A percentile compares a stretch with the other conserved stretches of the same genome.
Evolutionary conservation across 2,113 vertebrate species (phyloP).

Genomic region (Malaclemys terrapin): DNA sequence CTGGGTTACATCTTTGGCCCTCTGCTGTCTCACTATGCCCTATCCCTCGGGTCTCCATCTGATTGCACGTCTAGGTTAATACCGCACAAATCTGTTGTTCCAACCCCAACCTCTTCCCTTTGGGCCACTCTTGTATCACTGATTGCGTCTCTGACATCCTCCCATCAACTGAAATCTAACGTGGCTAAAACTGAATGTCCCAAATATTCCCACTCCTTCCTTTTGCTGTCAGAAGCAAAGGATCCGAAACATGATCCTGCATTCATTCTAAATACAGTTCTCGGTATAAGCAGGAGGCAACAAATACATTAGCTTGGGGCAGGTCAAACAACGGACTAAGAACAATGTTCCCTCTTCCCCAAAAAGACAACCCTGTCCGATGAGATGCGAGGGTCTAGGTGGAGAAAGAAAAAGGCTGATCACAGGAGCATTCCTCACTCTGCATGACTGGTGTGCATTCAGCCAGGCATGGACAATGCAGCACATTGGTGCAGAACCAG

Average conservation of each 20-base stretch:
- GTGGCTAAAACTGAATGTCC: background rate
- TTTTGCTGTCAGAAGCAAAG: background rate
- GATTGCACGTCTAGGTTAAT: background rate
- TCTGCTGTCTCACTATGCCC: accelerated
- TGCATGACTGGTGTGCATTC: background rate
- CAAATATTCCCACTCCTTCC: background rate
- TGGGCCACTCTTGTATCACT: background rate
- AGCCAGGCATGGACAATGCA: background rate
- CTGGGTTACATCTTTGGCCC: background rate
- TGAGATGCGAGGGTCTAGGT: background rate
- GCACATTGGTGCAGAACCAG: background rate
- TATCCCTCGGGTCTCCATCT: background rate
- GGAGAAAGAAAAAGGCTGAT: background rate
- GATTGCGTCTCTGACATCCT: no score
- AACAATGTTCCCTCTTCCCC: background rate
- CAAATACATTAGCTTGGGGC: background rate
- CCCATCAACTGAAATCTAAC: no score
- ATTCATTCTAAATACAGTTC: background rate
- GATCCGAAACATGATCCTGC: background rate
- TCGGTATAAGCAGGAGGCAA: background rate
- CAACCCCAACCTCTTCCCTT: constrained; percentile 1
- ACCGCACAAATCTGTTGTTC: constrained; percentile 4
- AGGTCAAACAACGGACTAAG: background rate
- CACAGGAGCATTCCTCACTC: background rate
- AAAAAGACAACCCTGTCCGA: background rate